phyloP scores from a whole-genome alignment of 1,140 invertebrate genomes.

The Lucilia sericata region DNA sequence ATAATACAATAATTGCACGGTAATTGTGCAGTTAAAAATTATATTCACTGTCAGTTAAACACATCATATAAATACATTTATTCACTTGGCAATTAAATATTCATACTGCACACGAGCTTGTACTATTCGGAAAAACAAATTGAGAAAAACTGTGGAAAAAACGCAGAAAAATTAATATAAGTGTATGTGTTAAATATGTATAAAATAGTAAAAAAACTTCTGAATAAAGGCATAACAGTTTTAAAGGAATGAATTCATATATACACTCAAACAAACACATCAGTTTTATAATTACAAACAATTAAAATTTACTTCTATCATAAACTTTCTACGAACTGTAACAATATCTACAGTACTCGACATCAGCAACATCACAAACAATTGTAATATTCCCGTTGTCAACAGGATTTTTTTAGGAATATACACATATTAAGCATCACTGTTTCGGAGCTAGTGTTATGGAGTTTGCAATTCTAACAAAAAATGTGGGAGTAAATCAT shows the following conservation, averaged over 20 bases:
- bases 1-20: slow-evolving; percentile 9
- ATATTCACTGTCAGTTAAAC: slow-evolving; percentile 26
- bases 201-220: background rate
- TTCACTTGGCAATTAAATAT: background rate
- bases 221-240: slow-evolving; percentile 7
- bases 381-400: no score
- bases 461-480: background rate
- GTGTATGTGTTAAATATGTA: background rate
- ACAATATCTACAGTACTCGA: background rate
- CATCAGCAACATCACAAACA: background rate
- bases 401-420: no score
- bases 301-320: background rate
- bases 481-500: background rate
- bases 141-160: no score
- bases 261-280: background rate
- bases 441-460: background rate
- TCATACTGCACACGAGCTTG: background rate
- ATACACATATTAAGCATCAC: background rate
- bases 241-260: slow-evolving; percentile 1
- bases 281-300: background rate
- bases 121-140: background rate
- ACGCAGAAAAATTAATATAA: background rate
- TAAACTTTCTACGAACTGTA: background rate
- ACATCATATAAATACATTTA: slow-evolving; percentile 2
- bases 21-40: slow-evolving; percentile 29